Evolutionary conservation across 23 tunicate genomes (phyloP).

Genomic region (Trididemnum nubilum): DNA sequence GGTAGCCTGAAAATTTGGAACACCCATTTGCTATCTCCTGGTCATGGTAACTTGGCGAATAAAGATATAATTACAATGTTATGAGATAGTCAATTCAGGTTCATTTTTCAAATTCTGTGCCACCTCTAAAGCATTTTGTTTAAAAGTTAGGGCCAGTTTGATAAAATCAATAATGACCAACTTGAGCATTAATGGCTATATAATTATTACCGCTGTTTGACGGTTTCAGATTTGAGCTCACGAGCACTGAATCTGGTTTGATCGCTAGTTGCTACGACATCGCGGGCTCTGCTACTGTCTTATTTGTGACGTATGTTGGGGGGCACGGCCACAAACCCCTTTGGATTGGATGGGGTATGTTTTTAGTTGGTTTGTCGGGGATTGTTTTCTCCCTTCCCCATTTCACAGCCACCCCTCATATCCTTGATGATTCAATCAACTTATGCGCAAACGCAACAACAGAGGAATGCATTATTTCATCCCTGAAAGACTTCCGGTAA

Average conservation of each 20-base stretch:
- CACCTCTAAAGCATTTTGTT: too few relatives aligned
- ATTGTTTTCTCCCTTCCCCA: slow-evolving; percentile 79
- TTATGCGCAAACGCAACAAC: slow-evolving; percentile 33
- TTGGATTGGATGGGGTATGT: slow-evolving; percentile 87
- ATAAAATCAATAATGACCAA: too few relatives aligned
- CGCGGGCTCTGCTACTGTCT: slow-evolving; percentile 40
- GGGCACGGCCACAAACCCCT: slow-evolving; percentile 79
- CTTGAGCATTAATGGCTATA: too few relatives aligned
- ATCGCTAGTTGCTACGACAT: slow-evolving; percentile 80
- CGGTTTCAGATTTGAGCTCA: slow-evolving; percentile 68
- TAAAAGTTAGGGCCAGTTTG: too few relatives aligned
- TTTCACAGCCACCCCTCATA: slow-evolving; percentile 66
- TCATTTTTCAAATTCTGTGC: too few relatives aligned
- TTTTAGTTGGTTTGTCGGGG: slow-evolving; percentile 66
- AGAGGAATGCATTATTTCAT: slow-evolving; percentile 26
- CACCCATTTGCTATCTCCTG: too few relatives aligned
- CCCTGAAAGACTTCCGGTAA: slow-evolving; percentile 48
- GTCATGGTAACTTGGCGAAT: too few relatives aligned
- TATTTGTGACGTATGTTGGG: slow-evolving; percentile 76
- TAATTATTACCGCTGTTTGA: too few relatives aligned
- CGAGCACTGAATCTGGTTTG: slow-evolving; percentile 80
- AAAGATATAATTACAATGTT: too few relatives aligned
- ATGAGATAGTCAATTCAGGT: too few relatives aligned
- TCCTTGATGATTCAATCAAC: slow-evolving; percentile 17
- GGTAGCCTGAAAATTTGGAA: too few relatives aligned